Conservation (phyloP, 2,797 vertebrate species). For the Enteromius afrohamiltoni region DNA sequence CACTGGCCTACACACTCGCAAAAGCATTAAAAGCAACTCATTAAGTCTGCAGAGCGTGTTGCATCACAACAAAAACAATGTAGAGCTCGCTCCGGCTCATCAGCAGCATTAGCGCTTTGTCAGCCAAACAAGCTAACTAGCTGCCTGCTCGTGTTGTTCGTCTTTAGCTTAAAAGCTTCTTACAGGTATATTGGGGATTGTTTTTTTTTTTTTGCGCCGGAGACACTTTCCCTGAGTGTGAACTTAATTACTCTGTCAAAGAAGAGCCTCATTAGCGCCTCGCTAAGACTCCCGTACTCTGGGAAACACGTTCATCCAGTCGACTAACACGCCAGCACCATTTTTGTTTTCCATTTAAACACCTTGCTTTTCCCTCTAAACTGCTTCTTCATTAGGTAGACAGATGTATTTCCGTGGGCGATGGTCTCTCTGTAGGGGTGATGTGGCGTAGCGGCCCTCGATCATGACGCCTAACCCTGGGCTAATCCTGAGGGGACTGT, state of each 20-base stretch:
- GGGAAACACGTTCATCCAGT: constrained; percentile 52
- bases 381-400: constrained; percentile 26
- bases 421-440: constrained; percentile 7
- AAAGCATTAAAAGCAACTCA: constrained; percentile 28
- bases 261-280: constrained; percentile 67
- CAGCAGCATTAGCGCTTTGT: constrained; percentile 31
- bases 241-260: constrained; percentile 75
- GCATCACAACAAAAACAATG: constrained; percentile 11
- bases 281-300: constrained; percentile 40
- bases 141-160: constrained; percentile 15
- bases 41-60: constrained; percentile 7
- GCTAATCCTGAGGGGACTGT: constrained; percentile 26
- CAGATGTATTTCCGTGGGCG: constrained; percentile 19
- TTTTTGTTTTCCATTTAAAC: constrained; percentile 31
- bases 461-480: not conserved
- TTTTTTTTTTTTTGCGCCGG: constrained; percentile 8
- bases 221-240: constrained; percentile 56
- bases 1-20: not conserved
- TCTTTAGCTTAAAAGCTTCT: constrained; percentile 48
- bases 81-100: constrained; percentile 33
- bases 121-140: constrained; percentile 30
- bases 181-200: constrained; percentile 50
- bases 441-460: constrained; percentile 6
- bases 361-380: constrained; percentile 30
- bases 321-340: constrained; percentile 17